phyloP scores from a whole-genome alignment of 2,113 vertebrate species.

The Genyomyrus donnyi region DNA sequence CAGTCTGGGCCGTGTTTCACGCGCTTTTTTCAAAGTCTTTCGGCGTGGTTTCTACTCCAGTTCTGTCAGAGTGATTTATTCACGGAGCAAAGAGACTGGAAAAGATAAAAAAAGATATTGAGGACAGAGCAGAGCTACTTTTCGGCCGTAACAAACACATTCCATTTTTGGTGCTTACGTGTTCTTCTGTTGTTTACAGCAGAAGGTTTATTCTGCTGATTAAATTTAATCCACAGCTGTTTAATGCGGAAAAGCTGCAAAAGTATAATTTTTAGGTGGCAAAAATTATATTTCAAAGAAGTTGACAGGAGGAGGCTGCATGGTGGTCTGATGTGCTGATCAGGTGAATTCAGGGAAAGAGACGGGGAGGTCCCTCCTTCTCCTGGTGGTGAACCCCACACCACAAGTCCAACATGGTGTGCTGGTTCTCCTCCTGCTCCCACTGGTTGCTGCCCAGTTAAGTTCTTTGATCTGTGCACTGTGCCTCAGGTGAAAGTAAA shows the following conservation, averaged over 20 bases:
- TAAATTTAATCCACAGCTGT: background rate
- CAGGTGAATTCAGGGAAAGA: background rate
- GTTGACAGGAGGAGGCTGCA: background rate
- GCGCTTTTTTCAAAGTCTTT: background rate
- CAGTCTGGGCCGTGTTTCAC: background rate
- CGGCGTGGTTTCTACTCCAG: background rate
- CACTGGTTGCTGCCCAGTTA: background rate
- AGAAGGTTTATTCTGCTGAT: background rate
- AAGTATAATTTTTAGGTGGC: background rate
- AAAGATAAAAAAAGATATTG: constrained; percentile 1
- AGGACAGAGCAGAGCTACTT: constrained; percentile 5
- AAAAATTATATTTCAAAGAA: background rate
- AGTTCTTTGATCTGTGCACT: background rate
- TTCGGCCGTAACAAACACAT: background rate
- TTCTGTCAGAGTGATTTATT: constrained; percentile 23
- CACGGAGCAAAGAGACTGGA: background rate
- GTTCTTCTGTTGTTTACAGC: background rate
- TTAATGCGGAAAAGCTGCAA: background rate
- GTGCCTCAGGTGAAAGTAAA: background rate
- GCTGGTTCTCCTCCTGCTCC: background rate
- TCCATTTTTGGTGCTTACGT: background rate
- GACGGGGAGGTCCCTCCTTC: background rate
- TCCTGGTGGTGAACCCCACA: background rate
- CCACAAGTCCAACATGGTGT: background rate
- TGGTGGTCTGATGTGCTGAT: background rate